Evolutionary conservation across 1,140 invertebrate species (phyloP).

Genomic region (Mycetomoellerius zeteki): DNA sequence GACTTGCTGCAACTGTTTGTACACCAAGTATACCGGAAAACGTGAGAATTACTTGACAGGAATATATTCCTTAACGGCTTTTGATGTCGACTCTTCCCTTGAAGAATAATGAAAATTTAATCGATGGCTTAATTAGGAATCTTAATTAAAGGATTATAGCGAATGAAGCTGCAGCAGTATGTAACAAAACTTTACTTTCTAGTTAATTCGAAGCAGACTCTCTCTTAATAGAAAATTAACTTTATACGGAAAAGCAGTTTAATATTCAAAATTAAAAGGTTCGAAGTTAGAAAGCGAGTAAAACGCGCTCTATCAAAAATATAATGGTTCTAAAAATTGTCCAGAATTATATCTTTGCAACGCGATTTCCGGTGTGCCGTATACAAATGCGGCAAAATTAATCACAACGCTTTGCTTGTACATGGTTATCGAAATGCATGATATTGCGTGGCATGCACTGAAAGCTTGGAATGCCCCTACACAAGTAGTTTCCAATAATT

Average conservation of each 20-base stretch:
- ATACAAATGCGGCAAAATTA: slow-evolving; percentile 22
- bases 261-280: not conserved
- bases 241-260: slow-evolving; percentile 9
- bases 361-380: slow-evolving; percentile 18
- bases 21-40: slow-evolving; percentile 47
- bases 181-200: slow-evolving; percentile 56
- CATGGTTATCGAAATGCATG: slow-evolving; percentile 48
- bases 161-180: slow-evolving; percentile 25
- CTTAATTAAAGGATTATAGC: slow-evolving; percentile 53
- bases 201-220: slow-evolving; percentile 28
- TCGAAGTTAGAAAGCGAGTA: not conserved
- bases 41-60: slow-evolving; percentile 15
- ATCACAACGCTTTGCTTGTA: slow-evolving; percentile 17
- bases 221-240: slow-evolving; percentile 32
- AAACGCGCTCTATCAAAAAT: not conserved
- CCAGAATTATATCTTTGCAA: not conserved
- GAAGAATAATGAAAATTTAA: slow-evolving; percentile 44
- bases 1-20: slow-evolving; percentile 82
- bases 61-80: slow-evolving; percentile 31
- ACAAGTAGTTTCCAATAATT: slow-evolving; percentile 59
- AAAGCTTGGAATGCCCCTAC: slow-evolving; percentile 51
- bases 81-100: slow-evolving; percentile 24
- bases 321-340: not conserved
- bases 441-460: slow-evolving; percentile 40
- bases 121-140: slow-evolving; percentile 51